Evolutionary conservation across 30 jellyfish, hydroid and myxozoan genomes (phyloP).

Genomic region (Pseudorhiza aurosa): DNA sequence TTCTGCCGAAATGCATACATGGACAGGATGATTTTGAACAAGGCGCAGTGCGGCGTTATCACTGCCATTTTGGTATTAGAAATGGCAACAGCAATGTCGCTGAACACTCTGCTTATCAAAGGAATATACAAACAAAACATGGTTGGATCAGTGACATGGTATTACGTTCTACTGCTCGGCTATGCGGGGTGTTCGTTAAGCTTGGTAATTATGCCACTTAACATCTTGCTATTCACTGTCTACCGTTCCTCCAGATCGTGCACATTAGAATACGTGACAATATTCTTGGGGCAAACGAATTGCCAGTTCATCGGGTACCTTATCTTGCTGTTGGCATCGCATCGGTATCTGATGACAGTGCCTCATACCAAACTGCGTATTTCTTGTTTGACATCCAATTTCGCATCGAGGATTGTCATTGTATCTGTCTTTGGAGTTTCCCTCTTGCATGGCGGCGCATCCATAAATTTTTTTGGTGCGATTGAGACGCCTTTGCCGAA

Average conservation of each 20-base stretch:
- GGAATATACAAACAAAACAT: conserved; percentile 21
- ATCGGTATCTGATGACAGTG: conserved; percentile 39
- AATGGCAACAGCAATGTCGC: conserved; percentile 5
- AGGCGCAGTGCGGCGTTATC: conserved; percentile 2
- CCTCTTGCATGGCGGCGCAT: conserved; percentile 45
- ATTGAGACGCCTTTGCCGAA: conserved; percentile 36
- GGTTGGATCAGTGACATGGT: conserved; percentile 18
- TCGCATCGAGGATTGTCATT: neutral
- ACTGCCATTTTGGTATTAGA: neutral
- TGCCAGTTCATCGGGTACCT: conserved; percentile 50
- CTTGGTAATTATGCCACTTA: conserved; percentile 25
- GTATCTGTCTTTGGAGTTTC: conserved; percentile 6
- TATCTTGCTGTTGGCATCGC: conserved; percentile 30
- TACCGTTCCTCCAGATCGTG: neutral
- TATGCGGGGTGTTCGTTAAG: conserved; percentile 45
- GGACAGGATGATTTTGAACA: conserved; percentile 16
- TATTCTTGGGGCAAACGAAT: conserved; percentile 36
- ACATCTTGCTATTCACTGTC: conserved; percentile 23
- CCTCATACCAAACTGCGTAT: conserved; percentile 5
- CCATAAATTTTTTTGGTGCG: conserved; percentile 40
- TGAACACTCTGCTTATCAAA: neutral
- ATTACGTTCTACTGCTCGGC: conserved; percentile 26
- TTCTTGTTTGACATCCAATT: neutral
- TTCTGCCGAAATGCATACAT: conserved; percentile 49
- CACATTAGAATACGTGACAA: conserved; percentile 34